Evolutionary conservation across 2,113 vertebrate genomes (phyloP).

Genomic region (Hemiscyllium ocellatum): DNA sequence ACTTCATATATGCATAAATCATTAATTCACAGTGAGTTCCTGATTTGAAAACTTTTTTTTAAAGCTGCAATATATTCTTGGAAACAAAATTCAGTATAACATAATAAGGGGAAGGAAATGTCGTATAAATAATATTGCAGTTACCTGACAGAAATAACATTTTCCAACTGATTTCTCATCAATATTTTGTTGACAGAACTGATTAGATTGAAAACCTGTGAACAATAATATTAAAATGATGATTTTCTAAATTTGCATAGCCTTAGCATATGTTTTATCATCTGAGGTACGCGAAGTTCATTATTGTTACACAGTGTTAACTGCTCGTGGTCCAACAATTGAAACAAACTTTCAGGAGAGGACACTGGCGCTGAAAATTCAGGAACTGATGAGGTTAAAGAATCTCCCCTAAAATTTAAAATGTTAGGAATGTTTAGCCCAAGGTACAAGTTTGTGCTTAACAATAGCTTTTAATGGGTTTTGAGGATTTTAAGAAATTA

Average conservation of each 20-base stretch:
- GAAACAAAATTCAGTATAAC: neutral
- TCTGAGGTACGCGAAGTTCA: constrained; percentile 12
- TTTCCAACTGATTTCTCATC: neutral
- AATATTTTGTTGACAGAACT: constrained; percentile 4
- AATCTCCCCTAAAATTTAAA: constrained; percentile 6
- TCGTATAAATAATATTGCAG: neutral
- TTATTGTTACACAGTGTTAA: neutral
- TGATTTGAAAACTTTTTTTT: constrained; percentile 7
- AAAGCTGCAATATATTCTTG: constrained; percentile 1
- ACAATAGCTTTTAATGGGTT: neutral
- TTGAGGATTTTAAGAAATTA: neutral
- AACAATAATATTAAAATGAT: neutral
- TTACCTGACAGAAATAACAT: constrained; percentile 10
- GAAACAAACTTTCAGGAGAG: neutral
- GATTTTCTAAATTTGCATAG: constrained; percentile 30
- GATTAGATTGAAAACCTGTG: neutral
- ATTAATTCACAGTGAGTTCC: constrained; percentile 34
- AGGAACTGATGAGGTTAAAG: neutral
- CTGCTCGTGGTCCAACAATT: constrained; percentile 18
- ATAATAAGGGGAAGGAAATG: neutral
- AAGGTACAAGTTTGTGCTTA: neutral
- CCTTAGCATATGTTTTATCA: neutral
- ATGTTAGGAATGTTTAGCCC: neutral
- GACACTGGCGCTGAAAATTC: constrained; percentile 13
- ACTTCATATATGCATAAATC: constrained; percentile 31